Conservation (phyloP, 2,797 vertebrate species). For the Limnodromus scolopaceus region DNA sequence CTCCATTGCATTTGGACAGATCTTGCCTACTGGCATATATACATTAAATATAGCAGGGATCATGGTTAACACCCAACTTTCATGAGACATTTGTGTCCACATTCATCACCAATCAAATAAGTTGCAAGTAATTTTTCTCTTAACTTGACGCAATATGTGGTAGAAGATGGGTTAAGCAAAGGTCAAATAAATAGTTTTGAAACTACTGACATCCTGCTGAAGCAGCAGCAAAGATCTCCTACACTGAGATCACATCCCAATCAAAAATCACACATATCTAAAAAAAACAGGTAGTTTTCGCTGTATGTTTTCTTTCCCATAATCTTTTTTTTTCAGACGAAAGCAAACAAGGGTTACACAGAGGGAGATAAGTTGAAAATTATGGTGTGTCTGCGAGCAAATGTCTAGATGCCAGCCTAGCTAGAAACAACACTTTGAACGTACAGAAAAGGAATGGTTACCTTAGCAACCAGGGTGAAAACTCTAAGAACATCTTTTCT, state of each 20-base stretch:
- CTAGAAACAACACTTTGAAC: conserved; percentile 7
- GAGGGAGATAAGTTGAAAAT: background rate
- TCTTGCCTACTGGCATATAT: fast-evolving
- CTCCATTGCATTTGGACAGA: background rate
- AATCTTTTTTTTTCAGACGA: background rate
- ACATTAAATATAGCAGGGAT: background rate
- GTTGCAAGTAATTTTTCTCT: background rate
- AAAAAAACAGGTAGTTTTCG: background rate
- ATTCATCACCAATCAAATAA: background rate
- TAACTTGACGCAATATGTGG: background rate
- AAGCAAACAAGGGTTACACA: background rate
- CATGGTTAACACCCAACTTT: background rate
- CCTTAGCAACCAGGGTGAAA: conserved; percentile 46
- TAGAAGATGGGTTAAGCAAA: background rate
- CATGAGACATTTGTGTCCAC: background rate
- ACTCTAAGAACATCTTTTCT: background rate
- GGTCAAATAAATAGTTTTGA: background rate
- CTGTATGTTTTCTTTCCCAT: background rate
- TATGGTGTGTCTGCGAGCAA: conserved; percentile 1
- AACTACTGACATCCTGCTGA: background rate
- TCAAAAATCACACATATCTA: background rate
- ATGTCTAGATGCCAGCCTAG: conserved; percentile 6
- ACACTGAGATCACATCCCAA: background rate
- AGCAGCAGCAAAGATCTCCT: background rate
- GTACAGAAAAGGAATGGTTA: conserved; percentile 48